Conservation (phyloP, 2,113 vertebrate genomes). For the Neofelis nebulosa region DNA sequence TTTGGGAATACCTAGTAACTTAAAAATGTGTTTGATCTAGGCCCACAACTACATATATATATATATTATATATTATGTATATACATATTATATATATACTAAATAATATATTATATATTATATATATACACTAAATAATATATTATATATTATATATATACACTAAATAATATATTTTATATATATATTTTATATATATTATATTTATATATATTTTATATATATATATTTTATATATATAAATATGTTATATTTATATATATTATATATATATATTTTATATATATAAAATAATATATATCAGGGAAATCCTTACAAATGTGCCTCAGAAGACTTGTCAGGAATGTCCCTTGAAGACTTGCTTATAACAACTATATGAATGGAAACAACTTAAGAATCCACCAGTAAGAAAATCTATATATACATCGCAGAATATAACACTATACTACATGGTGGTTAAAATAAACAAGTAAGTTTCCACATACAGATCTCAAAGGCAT, state of each 20-base stretch:
- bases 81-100: too few relatives aligned
- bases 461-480: neutral
- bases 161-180: too few relatives aligned
- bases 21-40: neutral
- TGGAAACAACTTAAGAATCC: neutral
- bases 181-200: too few relatives aligned
- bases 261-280: too few relatives aligned
- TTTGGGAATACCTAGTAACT: neutral
- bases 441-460: neutral
- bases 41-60: neutral
- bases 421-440: neutral
- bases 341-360: neutral
- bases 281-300: too few relatives aligned
- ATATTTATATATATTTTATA: too few relatives aligned
- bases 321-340: neutral
- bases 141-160: too few relatives aligned
- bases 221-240: too few relatives aligned
- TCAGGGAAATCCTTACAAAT: neutral
- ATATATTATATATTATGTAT: too few relatives aligned
- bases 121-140: too few relatives aligned
- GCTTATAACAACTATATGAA: neutral
- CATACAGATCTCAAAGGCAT: neutral
- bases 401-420: neutral
- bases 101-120: too few relatives aligned
- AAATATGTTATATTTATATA: too few relatives aligned